Evolutionary conservation across 1,140 invertebrate species (phyloP).

Genomic region (Bombus cullumanus): DNA sequence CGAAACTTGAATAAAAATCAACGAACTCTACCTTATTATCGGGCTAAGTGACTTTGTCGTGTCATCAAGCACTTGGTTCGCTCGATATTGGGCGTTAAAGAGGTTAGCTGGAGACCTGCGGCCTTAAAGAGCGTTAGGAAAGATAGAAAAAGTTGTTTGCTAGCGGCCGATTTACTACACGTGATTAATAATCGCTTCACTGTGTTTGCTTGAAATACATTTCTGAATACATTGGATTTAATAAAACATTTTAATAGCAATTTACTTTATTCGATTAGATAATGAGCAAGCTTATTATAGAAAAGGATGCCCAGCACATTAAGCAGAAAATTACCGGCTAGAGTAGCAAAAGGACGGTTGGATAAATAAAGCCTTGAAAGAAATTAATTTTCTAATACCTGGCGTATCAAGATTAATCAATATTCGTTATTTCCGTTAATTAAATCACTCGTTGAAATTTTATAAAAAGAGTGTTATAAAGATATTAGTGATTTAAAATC

Average conservation of each 20-base stretch:
- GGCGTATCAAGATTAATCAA: not conserved
- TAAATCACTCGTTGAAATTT: too few relatives aligned
- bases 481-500: too few relatives aligned
- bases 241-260: not conserved
- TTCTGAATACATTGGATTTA: not conserved
- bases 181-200: constrained; percentile 61
- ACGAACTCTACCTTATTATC: constrained; percentile 57
- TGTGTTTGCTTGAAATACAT: too few relatives aligned
- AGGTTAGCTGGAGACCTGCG: constrained; percentile 7
- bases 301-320: too few relatives aligned
- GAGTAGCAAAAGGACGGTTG: not conserved
- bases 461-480: too few relatives aligned
- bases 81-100: constrained; percentile 50
- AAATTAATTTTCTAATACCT: not conserved
- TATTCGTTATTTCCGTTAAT: too few relatives aligned
- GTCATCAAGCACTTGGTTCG: constrained; percentile 72
- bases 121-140: constrained; percentile 38
- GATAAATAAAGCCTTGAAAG: not conserved
- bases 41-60: constrained; percentile 76
- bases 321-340: not conserved
- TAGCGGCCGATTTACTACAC: constrained; percentile 62
- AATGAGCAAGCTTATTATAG: not conserved
- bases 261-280: not conserved
- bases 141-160: constrained; percentile 43
- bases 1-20: constrained; percentile 47